Base-by-base conservation (phyloP, 2,113 vertebrate genomes). In the Otus sunia region DNA sequence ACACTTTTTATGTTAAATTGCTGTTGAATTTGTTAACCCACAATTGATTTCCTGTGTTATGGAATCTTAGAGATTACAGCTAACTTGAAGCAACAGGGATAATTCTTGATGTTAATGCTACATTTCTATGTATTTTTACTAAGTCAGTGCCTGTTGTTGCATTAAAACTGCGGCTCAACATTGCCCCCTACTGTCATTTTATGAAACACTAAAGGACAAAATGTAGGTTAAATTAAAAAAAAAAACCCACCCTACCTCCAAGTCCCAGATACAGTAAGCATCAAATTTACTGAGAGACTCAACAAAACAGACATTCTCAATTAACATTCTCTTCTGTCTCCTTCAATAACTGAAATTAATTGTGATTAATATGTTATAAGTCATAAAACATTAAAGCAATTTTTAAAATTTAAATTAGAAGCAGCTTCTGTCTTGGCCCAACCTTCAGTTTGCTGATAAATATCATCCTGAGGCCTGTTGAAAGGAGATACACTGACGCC, bases 131-230 rank as follows among this genome's bases (percentile, higher is more conserved):
- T 66, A 89, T 96, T 97, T 97, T 97, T 95, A 90, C 82, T 10
- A 90, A 94, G 73, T 15, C 66, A 9, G 56, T 19, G 52, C 32
- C 58, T 39, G 88, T 19, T 20, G 78, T 20, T 56, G 56, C 58
- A 32, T 18, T 55, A 81, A 56, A 91, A 95, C 97, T 58, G 94
- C 97, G 97, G 98, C 98, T 98, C 99, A 99, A 99, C 98, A 99
- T 95, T 99, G 99, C 98, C 99, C 99, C 98, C 99, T 98, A 96
- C 97, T 98, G 99, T 92, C 97, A 41, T 1, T 7, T 72, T 22
- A 37, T 9, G 37, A 3, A 68, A 91, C 25, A 50, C 37, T n/a
- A 21, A 63, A 19, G 72, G 39, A 36, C 72, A 12, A 63, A 66
- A 19, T 7, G 49, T 6, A 91, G 29, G 12, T 22, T 29, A 15